Percentiles rank a stretch among this genome's conserved stretches.
Conservation (phyloP, 2,888 invertebrate species). For the Acleris emargana region DNA sequence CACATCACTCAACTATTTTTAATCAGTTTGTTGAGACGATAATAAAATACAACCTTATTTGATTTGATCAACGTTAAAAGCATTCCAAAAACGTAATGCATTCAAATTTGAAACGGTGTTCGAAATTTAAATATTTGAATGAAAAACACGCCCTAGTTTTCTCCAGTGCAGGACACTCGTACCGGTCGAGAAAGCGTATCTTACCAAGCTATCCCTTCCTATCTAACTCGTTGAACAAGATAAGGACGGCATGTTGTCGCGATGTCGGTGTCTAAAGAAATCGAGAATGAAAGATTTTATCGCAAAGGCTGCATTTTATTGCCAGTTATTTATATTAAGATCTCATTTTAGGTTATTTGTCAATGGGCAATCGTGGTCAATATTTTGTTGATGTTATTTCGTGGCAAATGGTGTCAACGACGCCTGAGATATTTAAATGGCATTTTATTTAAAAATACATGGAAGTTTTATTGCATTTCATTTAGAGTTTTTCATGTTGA, state of each 20-base stretch:
- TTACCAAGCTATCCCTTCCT: constrained; percentile 3
- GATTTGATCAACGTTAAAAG: not conserved
- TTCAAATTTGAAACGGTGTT: not conserved
- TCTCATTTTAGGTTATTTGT: constrained; percentile 26
- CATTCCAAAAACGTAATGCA: not conserved
- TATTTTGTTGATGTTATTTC: constrained; percentile 34
- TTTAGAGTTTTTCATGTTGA: not conserved
- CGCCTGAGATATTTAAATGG: not conserved
- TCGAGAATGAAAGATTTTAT: constrained; percentile 25
- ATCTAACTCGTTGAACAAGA: constrained; percentile 12
- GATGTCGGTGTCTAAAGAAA: not conserved
- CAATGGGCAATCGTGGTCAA: constrained; percentile 36
- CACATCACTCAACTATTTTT: too few relatives aligned
- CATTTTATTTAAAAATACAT: not conserved
- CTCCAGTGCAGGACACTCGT: constrained; percentile 10
- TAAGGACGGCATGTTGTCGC: constrained; percentile 17
- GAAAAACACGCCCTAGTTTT: constrained; percentile 13
- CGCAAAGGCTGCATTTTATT: constrained; percentile 30
- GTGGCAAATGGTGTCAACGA: constrained; percentile 6
- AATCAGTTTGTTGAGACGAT: too few relatives aligned
- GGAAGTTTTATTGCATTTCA: not conserved
- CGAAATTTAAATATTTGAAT: constrained; percentile 15
- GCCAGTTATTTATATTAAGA: constrained; percentile 40
- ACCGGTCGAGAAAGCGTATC: constrained; percentile 15
- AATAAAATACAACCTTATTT: not conserved